phyloP scores from a whole-genome alignment of 2,888 invertebrate genomes.

The Bembecia ichneumoniformis region DNA sequence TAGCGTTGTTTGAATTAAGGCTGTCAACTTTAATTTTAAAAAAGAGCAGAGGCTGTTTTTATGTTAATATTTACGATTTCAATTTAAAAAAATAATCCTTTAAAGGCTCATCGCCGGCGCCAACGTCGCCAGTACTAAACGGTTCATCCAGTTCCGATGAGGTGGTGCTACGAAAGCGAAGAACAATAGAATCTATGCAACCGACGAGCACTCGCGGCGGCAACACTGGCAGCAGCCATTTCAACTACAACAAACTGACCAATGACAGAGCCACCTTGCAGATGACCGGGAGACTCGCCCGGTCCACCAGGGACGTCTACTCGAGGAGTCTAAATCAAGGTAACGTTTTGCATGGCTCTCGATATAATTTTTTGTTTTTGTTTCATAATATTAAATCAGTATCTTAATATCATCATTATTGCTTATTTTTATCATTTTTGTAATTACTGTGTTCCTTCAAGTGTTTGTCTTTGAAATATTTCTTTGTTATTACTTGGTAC shows the following conservation, averaged over 20 bases:
- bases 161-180: slow-evolving; percentile 46
- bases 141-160: slow-evolving; percentile 26
- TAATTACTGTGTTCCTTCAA: too few species aligned
- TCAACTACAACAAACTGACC: slow-evolving; percentile 85
- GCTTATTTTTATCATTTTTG: too few species aligned
- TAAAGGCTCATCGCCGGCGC: not conserved
- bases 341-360: slow-evolving; percentile 14
- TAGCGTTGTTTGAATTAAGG: too few species aligned
- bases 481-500: too few species aligned
- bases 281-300: slow-evolving; percentile 18
- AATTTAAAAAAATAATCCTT: too few species aligned
- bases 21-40: too few species aligned
- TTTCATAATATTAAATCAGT: too few species aligned
- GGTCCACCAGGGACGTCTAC: slow-evolving; percentile 40
- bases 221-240: slow-evolving; percentile 75
- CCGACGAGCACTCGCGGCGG: slow-evolving; percentile 45
- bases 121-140: slow-evolving; percentile 19
- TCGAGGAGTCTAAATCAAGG: slow-evolving; percentile 52
- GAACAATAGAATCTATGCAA: slow-evolving; percentile 60
- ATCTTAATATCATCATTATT: too few species aligned
- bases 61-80: too few species aligned
- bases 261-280: slow-evolving; percentile 72
- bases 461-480: too few species aligned
- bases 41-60: too few species aligned
- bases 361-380: too few species aligned